phyloP scores from a whole-genome alignment of 2,113 vertebrate genomes.

The Polypterus bichir region DNA sequence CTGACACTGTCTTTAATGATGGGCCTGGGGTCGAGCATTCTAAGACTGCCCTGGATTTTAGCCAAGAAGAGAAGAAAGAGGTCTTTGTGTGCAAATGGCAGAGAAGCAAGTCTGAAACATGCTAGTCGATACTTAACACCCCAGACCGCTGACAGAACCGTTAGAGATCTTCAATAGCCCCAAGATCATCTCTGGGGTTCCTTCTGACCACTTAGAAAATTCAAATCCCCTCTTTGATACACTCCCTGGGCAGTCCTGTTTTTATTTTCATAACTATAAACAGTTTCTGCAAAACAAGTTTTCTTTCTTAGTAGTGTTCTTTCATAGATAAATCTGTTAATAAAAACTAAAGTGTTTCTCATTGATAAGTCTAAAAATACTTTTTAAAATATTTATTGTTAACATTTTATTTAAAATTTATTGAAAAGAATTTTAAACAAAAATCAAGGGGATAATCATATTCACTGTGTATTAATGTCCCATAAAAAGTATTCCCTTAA shows the following conservation, averaged over 20 bases:
- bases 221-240: background rate
- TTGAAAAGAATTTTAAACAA: too few relatives aligned
- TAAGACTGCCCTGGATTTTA: constrained; percentile 59
- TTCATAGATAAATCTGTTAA: too few relatives aligned
- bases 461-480: too few relatives aligned
- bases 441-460: too few relatives aligned
- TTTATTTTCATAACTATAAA: background rate
- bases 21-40: constrained; percentile 46
- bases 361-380: too few relatives aligned
- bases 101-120: constrained; percentile 60
- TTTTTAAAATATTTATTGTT: too few relatives aligned
- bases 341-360: too few relatives aligned
- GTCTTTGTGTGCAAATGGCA: constrained; percentile 62
- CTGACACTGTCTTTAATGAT: constrained; percentile 57
- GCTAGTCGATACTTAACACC: constrained; percentile 66
- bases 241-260: background rate
- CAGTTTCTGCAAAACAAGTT: too few relatives aligned
- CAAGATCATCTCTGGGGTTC: constrained; percentile 32
- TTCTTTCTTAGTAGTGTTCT: too few relatives aligned
- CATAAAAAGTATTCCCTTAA: too few relatives aligned
- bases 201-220: constrained; percentile 35
- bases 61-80: constrained; percentile 56
- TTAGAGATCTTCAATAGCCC: constrained; percentile 58
- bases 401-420: too few relatives aligned
- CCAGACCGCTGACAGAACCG: constrained; percentile 58